A percentile compares a stretch with the other conserved stretches of the same genome.
phyloP scores from a whole-genome alignment of 1,140 invertebrate species.

The Drosophila varians region DNA sequence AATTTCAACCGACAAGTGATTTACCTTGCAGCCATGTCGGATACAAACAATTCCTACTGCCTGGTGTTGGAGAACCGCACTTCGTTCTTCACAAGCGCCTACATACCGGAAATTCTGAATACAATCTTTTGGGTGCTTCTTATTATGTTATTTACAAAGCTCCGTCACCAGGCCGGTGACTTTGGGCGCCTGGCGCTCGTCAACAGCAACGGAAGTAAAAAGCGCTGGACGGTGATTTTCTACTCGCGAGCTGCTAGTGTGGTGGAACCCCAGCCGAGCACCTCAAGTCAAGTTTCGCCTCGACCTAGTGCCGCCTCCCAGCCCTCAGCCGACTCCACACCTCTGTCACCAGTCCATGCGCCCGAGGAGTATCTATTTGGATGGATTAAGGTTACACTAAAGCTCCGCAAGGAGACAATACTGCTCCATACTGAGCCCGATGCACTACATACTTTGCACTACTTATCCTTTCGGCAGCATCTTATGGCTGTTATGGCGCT shows the following conservation, averaged over 20 bases:
- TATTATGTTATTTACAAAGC: constrained; percentile 91
- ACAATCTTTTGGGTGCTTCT: constrained; percentile 90
- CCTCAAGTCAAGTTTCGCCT: constrained; percentile 49
- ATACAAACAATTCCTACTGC: constrained; percentile 34
- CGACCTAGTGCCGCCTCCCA: constrained; percentile 56
- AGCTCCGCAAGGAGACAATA: constrained; percentile 93
- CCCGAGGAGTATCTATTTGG: too few relatives aligned
- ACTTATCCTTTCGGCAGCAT: constrained; percentile 97
- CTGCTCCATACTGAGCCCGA: constrained; percentile 94
- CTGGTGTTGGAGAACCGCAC: constrained; percentile 48
- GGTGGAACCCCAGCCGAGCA: too few relatives aligned
- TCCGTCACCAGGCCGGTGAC: constrained; percentile 96
- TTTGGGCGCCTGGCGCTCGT: constrained; percentile 95
- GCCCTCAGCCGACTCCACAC: constrained; percentile 53
- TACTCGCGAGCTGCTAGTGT: constrained; percentile 89
- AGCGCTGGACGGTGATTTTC: constrained; percentile 94
- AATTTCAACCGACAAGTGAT: constrained; percentile 14
- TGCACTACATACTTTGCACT: constrained; percentile 96
- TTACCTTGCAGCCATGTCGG: constrained; percentile 23
- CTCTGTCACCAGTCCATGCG: too few relatives aligned
- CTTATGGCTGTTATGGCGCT: too few relatives aligned
- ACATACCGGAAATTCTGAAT: constrained; percentile 94
- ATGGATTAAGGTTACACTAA: too few relatives aligned
- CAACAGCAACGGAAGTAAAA: constrained; percentile 88
- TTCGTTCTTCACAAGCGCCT: constrained; percentile 88